phyloP scores from a whole-genome alignment of 2,888 invertebrate genomes.

The Megalurothrips usitatus region DNA sequence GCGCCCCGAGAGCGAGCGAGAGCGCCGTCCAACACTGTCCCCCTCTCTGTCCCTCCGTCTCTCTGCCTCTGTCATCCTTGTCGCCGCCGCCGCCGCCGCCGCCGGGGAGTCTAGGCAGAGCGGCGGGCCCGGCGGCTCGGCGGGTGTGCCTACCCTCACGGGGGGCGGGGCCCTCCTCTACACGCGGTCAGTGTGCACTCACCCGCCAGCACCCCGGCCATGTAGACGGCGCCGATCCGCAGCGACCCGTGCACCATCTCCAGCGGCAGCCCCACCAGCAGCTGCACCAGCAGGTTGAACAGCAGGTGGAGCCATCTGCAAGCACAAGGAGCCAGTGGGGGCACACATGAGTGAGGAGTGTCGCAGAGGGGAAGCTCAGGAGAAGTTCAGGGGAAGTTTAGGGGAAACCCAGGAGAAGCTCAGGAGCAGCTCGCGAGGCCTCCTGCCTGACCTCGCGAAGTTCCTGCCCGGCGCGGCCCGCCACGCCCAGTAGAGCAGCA shows the following conservation, averaged over 20 bases:
- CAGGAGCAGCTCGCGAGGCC: no score
- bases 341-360: no score
- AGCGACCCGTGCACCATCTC: constrained; percentile 95
- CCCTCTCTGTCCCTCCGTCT: no score
- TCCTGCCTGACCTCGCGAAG: constrained; percentile 8
- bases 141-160: neutral
- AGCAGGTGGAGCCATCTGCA: constrained; percentile 85
- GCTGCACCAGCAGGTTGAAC: constrained; percentile 90
- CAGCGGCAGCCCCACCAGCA: constrained; percentile 86
- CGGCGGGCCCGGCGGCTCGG: neutral
- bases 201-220: constrained; percentile 87
- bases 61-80: no score
- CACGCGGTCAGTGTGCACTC: constrained; percentile 44
- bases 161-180: neutral
- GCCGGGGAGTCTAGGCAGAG: no score
- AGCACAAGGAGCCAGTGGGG: no score
- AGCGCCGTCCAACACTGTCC: no score
- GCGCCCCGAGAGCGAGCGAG: no score
- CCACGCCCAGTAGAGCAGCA: neutral
- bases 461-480: constrained; percentile 4
- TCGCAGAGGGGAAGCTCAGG: no score
- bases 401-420: no score
- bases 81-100: no score
- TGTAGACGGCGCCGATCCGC: constrained; percentile 82
- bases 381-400: no score